These are phyloP conservation scores for Sylvilagus floridanus DNA, from an alignment of 2,797 vertebrate genomes.

Conservation along the genomic window DNA sequence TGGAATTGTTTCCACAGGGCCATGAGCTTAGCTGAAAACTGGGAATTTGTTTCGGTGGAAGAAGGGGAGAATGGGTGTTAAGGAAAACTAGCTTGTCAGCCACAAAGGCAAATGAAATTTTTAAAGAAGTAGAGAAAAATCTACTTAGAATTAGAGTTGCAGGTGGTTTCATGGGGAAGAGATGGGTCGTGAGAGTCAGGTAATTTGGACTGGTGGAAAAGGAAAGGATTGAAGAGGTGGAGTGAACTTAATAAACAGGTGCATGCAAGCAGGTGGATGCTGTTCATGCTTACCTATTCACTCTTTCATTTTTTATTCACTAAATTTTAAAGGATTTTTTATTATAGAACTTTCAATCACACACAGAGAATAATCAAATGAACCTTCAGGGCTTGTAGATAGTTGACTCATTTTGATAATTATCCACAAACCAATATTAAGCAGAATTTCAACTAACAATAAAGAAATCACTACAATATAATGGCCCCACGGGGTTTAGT, in stretches of 20 bases:
- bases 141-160: neutral
- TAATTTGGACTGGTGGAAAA: neutral
- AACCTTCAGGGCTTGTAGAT: neutral
- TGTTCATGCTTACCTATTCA: neutral
- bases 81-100: neutral
- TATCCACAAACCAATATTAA: neutral
- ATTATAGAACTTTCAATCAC: neutral
- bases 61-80: neutral
- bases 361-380: neutral
- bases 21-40: neutral
- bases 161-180: neutral
- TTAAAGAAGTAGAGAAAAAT: neutral
- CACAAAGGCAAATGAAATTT: neutral
- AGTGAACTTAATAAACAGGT: neutral
- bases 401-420: neutral
- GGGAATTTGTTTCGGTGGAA: neutral
- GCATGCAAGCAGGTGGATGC: neutral
- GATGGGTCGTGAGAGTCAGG: neutral
- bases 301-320: neutral
- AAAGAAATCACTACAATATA: neutral
- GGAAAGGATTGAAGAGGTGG: neutral
- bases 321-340: neutral
- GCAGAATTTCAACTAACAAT: neutral
- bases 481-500: neutral
- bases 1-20: neutral